A percentile compares a stretch with the other conserved stretches of the same genome.
Evolutionary conservation across 2,888 invertebrate species (phyloP).

Genomic region (Latrodectus elegans): DNA sequence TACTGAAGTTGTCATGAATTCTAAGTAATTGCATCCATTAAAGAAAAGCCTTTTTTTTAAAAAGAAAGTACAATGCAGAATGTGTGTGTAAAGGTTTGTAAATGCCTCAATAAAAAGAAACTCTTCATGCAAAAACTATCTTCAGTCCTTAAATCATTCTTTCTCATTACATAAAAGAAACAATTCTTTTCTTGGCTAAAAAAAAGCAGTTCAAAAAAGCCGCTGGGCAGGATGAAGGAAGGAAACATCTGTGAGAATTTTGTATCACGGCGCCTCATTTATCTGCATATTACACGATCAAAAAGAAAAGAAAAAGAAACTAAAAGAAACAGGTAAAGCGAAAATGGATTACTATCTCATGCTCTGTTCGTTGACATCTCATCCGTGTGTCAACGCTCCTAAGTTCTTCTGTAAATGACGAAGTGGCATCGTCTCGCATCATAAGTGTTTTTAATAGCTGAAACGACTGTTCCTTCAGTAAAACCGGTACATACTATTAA

Average conservation of each 20-base stretch:
- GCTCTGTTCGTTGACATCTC: slow-evolving; percentile 45
- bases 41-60: no score
- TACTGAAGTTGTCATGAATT: no score
- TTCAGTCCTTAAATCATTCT: no score
- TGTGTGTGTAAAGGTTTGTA: no score
- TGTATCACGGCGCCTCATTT: slow-evolving; percentile 20
- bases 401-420: slow-evolving; percentile 44
- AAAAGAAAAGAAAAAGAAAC: slow-evolving; percentile 14
- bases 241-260: background rate
- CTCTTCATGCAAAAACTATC: no score
- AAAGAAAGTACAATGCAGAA: no score
- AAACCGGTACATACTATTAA: no score
- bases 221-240: slow-evolving; percentile 7
- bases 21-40: no score
- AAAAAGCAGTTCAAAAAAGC: background rate
- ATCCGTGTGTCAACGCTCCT: slow-evolving; percentile 48
- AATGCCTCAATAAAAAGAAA: no score
- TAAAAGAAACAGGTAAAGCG: slow-evolving; percentile 16
- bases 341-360: slow-evolving; percentile 30
- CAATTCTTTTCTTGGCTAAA: background rate
- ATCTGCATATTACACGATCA: slow-evolving; percentile 34
- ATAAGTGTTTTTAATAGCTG: slow-evolving; percentile 35
- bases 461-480: background rate
- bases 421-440: slow-evolving; percentile 38
- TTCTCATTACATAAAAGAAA: no score